phyloP scores from a whole-genome alignment of 2,888 invertebrate genomes.

The Vesta saturnalis region DNA sequence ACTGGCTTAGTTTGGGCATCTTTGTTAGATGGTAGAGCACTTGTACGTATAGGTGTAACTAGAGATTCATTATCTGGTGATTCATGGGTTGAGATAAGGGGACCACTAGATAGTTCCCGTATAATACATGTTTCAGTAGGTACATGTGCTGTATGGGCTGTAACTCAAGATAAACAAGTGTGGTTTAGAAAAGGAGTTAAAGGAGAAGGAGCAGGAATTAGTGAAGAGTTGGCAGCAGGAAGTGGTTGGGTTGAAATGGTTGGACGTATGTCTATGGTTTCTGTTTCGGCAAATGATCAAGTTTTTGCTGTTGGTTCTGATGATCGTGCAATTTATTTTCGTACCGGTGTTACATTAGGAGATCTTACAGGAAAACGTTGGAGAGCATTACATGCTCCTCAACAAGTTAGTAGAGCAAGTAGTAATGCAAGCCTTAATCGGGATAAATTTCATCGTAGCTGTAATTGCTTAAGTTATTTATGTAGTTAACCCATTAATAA shows the following conservation, averaged over 20 bases:
- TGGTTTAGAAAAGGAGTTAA: conserved; percentile 87
- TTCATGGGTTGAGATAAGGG: conserved; percentile 83
- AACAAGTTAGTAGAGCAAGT: conserved; percentile 85
- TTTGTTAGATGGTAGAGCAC: conserved; percentile 82
- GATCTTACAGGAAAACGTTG: conserved; percentile 90
- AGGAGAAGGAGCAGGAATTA: conserved; percentile 75
- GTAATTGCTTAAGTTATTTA: conserved; percentile 64
- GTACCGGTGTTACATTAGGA: conserved; percentile 77
- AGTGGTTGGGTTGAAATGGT: conserved; percentile 92
- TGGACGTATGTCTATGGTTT: conserved; percentile 82
- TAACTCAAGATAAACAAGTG: conserved; percentile 83
- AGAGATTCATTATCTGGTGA: conserved; percentile 74
- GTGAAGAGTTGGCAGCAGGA: conserved; percentile 81
- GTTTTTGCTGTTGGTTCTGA: conserved; percentile 84
- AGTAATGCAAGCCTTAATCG: conserved; percentile 74
- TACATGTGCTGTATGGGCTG: conserved; percentile 79
- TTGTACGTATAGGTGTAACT: conserved; percentile 85
- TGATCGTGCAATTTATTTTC: conserved; percentile 83
- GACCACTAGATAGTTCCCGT: conserved; percentile 76
- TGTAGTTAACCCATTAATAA: neutral
- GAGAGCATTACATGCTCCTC: conserved; percentile 81
- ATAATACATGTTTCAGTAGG: conserved; percentile 85
- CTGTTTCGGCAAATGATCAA: conserved; percentile 90
- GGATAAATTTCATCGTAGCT: conserved; percentile 68
- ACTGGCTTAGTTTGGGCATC: conserved; percentile 90